phyloP scores from a whole-genome alignment of 2,888 invertebrate genomes.

The Harpalus rubripes region DNA sequence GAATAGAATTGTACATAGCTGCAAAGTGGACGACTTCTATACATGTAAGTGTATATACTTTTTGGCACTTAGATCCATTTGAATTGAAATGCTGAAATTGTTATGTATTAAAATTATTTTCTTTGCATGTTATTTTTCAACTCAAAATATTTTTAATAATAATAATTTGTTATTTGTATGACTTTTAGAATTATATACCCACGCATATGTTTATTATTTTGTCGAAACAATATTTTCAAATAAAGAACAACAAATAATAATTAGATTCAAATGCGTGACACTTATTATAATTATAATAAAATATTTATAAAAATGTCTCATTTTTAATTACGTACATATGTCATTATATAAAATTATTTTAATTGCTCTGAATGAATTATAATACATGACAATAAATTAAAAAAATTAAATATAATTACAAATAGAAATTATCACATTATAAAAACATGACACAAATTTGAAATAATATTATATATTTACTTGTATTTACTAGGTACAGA shows the following conservation, averaged over 20 bases:
- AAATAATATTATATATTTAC: too few species aligned
- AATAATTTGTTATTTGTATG: not conserved
- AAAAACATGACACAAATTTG: too few species aligned
- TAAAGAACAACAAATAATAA: not conserved
- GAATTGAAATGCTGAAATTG: not conserved
- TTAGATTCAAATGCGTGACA: not conserved
- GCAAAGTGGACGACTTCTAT: too few species aligned
- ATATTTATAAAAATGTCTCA: conserved; percentile 24
- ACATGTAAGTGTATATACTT: too few species aligned
- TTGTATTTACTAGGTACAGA: too few species aligned
- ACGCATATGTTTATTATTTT: not conserved
- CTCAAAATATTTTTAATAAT: not conserved
- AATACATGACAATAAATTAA: conserved; percentile 6
- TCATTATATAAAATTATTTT: conserved; percentile 28
- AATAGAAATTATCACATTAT: not conserved
- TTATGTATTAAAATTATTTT: not conserved
- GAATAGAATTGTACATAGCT: too few species aligned
- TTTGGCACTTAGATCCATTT: too few species aligned
- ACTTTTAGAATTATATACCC: not conserved
- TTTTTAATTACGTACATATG: not conserved
- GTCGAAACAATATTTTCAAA: not conserved
- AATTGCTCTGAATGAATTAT: conserved; percentile 13
- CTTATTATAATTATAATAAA: conserved; percentile 9
- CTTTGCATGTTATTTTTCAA: not conserved
- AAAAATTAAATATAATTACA: conserved; percentile 4